Conservation (phyloP, 1,140 invertebrate species). For the Epicauta chinensis region DNA sequence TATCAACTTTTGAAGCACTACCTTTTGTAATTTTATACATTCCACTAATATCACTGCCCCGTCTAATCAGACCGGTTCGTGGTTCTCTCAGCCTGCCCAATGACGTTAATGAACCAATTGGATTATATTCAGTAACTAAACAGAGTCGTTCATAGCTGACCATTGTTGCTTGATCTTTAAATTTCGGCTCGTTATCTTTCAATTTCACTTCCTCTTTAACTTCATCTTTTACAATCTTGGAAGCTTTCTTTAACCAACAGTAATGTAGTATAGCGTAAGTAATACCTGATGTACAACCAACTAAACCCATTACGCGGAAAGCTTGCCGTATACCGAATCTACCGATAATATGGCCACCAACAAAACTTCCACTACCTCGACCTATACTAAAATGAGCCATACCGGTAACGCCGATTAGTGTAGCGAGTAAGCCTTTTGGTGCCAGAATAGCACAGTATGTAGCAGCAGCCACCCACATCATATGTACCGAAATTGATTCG, state of each 20-base stretch:
- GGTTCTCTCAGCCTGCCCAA: constrained; percentile 51
- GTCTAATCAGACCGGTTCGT: constrained; percentile 47
- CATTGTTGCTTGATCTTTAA: constrained; percentile 57
- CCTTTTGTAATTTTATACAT: constrained; percentile 38
- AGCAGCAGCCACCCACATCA: constrained; percentile 84
- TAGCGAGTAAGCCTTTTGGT: constrained; percentile 72
- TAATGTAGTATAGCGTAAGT: constrained; percentile 64
- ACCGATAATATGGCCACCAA: constrained; percentile 71
- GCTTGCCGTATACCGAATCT: constrained; percentile 63
- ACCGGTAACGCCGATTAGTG: constrained; percentile 72
- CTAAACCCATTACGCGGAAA: constrained; percentile 68
- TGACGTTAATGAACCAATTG: constrained; percentile 62
- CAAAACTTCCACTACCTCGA: constrained; percentile 70
- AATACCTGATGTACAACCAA: constrained; percentile 60
- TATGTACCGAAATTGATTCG: constrained; percentile 76
- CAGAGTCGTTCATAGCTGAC: constrained; percentile 61
- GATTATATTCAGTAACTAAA: constrained; percentile 65
- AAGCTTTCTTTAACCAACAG: constrained; percentile 61
- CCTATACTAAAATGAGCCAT: constrained; percentile 79
- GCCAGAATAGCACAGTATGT: constrained; percentile 76
- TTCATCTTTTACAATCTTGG: constrained; percentile 43
- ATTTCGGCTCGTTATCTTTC: constrained; percentile 44
- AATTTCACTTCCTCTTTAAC: constrained; percentile 30
- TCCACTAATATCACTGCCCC: constrained; percentile 43
- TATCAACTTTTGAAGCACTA: constrained; percentile 57